phyloP scores from a whole-genome alignment of 2,888 invertebrate genomes.

The Tetranychus piercei region DNA sequence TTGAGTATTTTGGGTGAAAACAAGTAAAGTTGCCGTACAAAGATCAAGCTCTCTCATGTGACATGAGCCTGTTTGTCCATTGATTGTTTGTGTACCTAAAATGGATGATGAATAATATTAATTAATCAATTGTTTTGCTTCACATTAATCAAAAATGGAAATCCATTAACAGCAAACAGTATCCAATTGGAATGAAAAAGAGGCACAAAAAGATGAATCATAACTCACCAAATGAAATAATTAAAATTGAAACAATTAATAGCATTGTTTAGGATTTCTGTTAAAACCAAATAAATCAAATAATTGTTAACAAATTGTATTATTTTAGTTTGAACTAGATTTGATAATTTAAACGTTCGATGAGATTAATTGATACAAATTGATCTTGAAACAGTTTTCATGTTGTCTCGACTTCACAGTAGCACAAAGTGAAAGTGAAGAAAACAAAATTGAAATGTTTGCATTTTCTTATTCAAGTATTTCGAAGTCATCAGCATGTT shows the following conservation, averaged over 20 bases:
- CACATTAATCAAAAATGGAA: background rate
- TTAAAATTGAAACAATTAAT: too few relatives aligned
- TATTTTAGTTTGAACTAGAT: background rate
- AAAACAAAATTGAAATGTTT: background rate
- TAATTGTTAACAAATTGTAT: background rate
- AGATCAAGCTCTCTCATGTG: slow-evolving; percentile 27
- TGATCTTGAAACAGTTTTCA: background rate
- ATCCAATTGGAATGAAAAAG: too few relatives aligned
- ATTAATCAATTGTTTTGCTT: too few relatives aligned
- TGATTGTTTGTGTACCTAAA: background rate
- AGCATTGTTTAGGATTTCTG: background rate
- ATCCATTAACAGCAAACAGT: background rate
- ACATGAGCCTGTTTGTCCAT: slow-evolving; percentile 17
- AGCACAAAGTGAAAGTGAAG: background rate
- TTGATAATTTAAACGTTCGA: background rate
- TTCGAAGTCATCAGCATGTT: background rate
- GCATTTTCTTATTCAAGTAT: background rate
- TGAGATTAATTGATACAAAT: background rate
- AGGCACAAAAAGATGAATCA: too few relatives aligned
- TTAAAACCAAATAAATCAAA: background rate
- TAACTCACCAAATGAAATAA: too few relatives aligned
- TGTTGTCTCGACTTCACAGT: background rate
- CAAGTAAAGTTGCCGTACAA: slow-evolving; percentile 26
- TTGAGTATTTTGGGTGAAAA: slow-evolving; percentile 27
- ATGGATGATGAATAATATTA: too few relatives aligned